A percentile compares a stretch with the other conserved stretches of the same genome.
Evolutionary conservation across 1,140 invertebrate species (phyloP).

Genomic region (Drosophila equinoxialis): DNA sequence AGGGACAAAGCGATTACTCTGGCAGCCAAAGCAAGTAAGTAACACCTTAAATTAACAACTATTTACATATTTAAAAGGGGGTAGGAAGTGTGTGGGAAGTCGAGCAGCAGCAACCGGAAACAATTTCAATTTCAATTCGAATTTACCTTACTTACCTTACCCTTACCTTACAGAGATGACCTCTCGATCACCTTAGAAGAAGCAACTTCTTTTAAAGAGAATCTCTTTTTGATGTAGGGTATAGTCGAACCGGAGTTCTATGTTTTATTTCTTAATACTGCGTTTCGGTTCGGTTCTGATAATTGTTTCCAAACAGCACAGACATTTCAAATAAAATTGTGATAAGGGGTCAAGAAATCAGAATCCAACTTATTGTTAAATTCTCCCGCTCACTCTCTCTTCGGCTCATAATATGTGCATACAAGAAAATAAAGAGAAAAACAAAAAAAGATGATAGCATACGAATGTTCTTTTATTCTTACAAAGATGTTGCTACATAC

Average conservation of each 20-base stretch:
- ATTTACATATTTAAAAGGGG: neutral
- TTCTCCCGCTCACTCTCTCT: neutral
- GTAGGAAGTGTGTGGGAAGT: neutral
- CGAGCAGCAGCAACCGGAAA: neutral
- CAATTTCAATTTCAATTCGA: neutral
- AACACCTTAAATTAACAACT: neutral
- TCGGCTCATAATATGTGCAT: neutral
- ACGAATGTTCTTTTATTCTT: neutral
- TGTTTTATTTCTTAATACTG: neutral
- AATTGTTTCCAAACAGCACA: neutral
- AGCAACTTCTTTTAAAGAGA: too few relatives aligned
- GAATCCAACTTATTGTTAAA: neutral
- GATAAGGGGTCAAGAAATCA: neutral
- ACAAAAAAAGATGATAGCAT: neutral
- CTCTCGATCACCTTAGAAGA: too few relatives aligned
- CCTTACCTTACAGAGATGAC: too few relatives aligned
- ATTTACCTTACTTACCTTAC: too few relatives aligned
- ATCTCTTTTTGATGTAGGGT: too few relatives aligned
- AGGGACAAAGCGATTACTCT: conserved; percentile 49
- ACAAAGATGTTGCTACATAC: conserved; percentile 1
- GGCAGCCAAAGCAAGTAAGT: conserved; percentile 71
- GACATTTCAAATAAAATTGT: neutral
- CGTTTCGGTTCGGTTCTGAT: neutral
- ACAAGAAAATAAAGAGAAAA: too few relatives aligned
- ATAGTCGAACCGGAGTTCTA: too few relatives aligned